A percentile compares a stretch with the other conserved stretches of the same genome.
These are phyloP conservation scores for Phylloscopus trochiloides DNA, from an alignment of 2,113 vertebrate species.

Conservation along the genomic window DNA sequence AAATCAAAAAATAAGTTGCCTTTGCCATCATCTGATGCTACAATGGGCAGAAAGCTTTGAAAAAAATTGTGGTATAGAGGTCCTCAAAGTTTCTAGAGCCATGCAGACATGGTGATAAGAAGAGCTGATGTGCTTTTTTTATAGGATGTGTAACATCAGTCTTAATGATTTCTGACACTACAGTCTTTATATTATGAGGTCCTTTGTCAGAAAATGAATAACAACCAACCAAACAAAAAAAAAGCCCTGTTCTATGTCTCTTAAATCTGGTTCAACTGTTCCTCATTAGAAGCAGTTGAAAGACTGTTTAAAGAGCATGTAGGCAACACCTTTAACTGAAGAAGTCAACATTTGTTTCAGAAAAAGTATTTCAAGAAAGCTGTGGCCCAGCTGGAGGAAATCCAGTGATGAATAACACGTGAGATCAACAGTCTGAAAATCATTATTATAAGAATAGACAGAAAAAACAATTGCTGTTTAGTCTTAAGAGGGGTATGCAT, in stretches of 20 bases:
- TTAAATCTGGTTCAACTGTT: neutral
- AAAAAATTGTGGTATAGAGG: neutral
- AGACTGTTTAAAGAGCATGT: neutral
- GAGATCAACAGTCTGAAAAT: neutral
- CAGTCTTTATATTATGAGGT: neutral
- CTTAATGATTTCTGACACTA: neutral
- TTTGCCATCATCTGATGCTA: neutral
- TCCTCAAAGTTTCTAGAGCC: neutral
- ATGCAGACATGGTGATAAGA: neutral
- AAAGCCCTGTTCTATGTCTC: neutral
- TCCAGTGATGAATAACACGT: neutral
- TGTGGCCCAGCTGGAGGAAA: neutral
- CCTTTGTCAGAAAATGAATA: neutral
- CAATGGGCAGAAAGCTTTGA: neutral
- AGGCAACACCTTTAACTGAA: neutral
- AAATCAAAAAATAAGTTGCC: slow-evolving; percentile 25
- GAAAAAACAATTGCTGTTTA: neutral
- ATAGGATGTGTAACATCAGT: neutral
- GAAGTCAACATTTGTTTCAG: neutral
- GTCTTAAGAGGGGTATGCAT: neutral
- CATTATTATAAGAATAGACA: neutral
- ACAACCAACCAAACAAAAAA: neutral
- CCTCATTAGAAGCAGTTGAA: neutral
- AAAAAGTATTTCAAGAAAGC: neutral
- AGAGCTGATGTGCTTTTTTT: neutral